A percentile compares a stretch with the other conserved stretches of the same genome.
Conservation (phyloP, 2,797 vertebrate genomes). For the Neosilurus hyrtlii region DNA sequence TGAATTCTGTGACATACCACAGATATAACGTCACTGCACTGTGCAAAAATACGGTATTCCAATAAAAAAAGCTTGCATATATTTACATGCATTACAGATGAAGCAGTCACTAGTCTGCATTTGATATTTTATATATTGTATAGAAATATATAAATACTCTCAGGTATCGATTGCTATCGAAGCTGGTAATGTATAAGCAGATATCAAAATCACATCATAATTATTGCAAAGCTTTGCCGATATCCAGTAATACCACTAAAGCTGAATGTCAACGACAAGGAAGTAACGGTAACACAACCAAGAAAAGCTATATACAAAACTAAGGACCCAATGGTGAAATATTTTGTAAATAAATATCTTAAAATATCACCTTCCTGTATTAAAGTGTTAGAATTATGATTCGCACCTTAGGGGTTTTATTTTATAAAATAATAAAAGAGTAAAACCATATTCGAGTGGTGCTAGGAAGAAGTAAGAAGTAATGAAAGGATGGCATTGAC, state of each 20-base stretch:
- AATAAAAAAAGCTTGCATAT: slow-evolving; percentile 40
- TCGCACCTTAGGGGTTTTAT: neutral
- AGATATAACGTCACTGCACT: slow-evolving; percentile 32
- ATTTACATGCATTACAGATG: slow-evolving; percentile 50
- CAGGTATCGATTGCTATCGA: slow-evolving; percentile 21
- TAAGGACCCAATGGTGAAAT: slow-evolving; percentile 15
- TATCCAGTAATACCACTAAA: slow-evolving; percentile 36
- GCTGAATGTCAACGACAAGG: slow-evolving; percentile 23
- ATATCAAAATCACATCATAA: slow-evolving; percentile 14
- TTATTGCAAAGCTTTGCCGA: slow-evolving; percentile 27
- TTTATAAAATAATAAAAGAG: slow-evolving; percentile 10
- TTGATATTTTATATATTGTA: slow-evolving; percentile 17
- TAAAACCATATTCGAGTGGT: slow-evolving; percentile 17
- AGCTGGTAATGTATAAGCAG: slow-evolving; percentile 19
- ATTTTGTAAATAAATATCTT: slow-evolving; percentile 23
- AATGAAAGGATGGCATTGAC: slow-evolving; percentile 38
- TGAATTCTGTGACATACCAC: slow-evolving; percentile 33
- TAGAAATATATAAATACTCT: slow-evolving; percentile 50
- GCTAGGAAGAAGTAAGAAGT: slow-evolving; percentile 24
- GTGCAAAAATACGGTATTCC: slow-evolving; percentile 51
- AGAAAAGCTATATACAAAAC: slow-evolving; percentile 36
- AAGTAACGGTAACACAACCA: slow-evolving; percentile 13
- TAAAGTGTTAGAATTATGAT: neutral
- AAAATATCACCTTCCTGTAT: slow-evolving; percentile 10
- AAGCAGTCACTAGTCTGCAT: slow-evolving; percentile 29